Evolutionary conservation across 1,140 invertebrate species (phyloP), one percentile per base, ranked within the genome.

Genomic region (Heterodera carotae): DNA sequence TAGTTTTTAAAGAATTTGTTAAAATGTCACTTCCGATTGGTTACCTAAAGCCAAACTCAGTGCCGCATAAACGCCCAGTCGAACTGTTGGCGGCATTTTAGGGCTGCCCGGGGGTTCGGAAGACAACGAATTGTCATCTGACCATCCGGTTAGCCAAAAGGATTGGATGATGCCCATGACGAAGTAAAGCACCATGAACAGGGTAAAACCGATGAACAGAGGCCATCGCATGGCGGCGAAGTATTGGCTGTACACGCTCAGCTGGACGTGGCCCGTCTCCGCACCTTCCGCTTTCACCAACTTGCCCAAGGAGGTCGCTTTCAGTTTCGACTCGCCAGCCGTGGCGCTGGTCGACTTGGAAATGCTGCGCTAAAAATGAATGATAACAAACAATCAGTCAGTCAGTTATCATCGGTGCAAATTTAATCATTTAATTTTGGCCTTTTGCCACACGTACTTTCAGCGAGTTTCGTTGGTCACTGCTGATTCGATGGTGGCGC

Each of bases 71-170:
- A 77, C 39, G 39, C 56, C 36, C 7, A 75, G 59, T 8, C 76
- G 18, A 34, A 69, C 29, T 31, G 4, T 33, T 31, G 33, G 6
- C 25, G 68, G 68, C 76, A 77, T 60, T 62, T 62, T 73, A 36
- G 68, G 43, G 39, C n/a, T n/a, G n/a, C 22, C 48, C 68, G 59
- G 64, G 22, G 53, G 25, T 22, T 31, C 27, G 33, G 69, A n/a
- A n/a, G n/a, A 5, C 33, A 25, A 33, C 33, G 39, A 77, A 56
- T 75, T 33, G 27, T 89, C 87, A 67, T 88, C 85, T 60, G 82
- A 87, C 88, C 88, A 89, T 29, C 69, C 78, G 69, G 84, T 84
- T 1, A 89, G 81, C 86, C 88, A 89, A 5, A 89, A 68, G 80
- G 76, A 74, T n/a, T 82, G 76, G 15, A 89, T 66, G 60, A 75